These are phyloP conservation scores for Pandion haliaetus DNA, from an alignment of 2,113 vertebrate species.

Conservation along the genomic window DNA sequence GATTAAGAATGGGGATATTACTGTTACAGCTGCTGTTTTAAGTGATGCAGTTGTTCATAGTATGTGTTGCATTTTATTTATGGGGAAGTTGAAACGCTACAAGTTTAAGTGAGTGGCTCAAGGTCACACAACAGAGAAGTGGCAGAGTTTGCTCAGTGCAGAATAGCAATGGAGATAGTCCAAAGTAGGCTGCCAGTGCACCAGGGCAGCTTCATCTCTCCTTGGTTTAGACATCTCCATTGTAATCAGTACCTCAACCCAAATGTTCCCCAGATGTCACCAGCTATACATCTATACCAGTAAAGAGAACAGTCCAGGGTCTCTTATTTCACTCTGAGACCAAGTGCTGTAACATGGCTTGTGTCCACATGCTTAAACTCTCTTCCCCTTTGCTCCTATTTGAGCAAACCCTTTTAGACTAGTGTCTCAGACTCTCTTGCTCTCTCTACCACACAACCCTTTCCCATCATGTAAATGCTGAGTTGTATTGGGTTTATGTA, in stretches of 20 bases:
- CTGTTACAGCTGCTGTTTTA: neutral
- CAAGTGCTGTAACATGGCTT: neutral
- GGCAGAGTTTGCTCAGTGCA: neutral
- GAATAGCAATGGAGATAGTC: neutral
- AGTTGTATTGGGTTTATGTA: neutral
- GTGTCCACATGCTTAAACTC: neutral
- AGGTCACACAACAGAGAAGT: neutral
- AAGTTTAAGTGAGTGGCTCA: neutral
- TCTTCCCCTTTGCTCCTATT: neutral
- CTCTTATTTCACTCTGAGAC: neutral
- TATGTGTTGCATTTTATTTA: neutral
- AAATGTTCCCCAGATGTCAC: neutral
- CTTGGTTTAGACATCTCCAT: neutral
- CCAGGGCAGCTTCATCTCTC: neutral
- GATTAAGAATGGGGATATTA: neutral
- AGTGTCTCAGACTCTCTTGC: neutral
- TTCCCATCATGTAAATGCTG: neutral
- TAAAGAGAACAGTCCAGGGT: neutral
- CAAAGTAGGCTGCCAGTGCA: neutral
- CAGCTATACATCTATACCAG: neutral
- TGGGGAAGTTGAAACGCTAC: neutral
- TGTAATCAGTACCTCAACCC: neutral
- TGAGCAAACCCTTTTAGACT: neutral
- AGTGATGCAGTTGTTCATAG: neutral
- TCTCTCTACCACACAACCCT: neutral